Evolutionary conservation across 2,888 invertebrate species (phyloP).

Genomic region (Abrostola triplasia): DNA sequence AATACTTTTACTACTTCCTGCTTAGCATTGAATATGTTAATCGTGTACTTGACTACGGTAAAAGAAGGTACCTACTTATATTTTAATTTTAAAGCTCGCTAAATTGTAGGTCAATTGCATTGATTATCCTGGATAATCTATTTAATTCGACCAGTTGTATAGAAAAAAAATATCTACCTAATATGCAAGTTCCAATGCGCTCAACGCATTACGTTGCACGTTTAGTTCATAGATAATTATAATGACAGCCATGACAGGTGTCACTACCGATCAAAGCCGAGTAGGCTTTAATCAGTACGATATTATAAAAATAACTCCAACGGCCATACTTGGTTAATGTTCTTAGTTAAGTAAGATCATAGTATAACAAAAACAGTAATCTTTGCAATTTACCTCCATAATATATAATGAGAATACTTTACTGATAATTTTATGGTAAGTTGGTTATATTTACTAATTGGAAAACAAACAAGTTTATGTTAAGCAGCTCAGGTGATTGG

Average conservation of each 20-base stretch:
- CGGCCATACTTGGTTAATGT: constrained; percentile 32
- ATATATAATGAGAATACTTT: constrained; percentile 19
- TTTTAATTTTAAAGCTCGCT: too few species aligned
- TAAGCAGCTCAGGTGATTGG: too few species aligned
- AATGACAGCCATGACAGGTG: constrained; percentile 32
- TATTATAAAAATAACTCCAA: constrained; percentile 31
- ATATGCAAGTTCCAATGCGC: neutral
- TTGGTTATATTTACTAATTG: neutral
- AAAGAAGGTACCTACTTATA: too few species aligned
- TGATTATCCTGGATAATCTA: too few species aligned
- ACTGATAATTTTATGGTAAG: neutral
- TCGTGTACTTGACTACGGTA: too few species aligned
- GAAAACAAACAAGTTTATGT: constrained; percentile 1
- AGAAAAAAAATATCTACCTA: neutral
- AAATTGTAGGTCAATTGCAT: too few species aligned
- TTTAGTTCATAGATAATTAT: constrained; percentile 22
- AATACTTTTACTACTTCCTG: too few species aligned
- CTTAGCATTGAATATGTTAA: too few species aligned
- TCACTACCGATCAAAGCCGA: constrained; percentile 32
- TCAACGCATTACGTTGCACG: constrained; percentile 5
- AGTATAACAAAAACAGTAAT: constrained; percentile 26
- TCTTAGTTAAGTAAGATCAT: constrained; percentile 25
- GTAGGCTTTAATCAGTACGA: constrained; percentile 19
- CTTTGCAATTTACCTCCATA: constrained; percentile 11
- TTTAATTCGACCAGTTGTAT: too few species aligned